Conservation (phyloP, 2,113 vertebrate species). For the Macquaria australasica region DNA sequence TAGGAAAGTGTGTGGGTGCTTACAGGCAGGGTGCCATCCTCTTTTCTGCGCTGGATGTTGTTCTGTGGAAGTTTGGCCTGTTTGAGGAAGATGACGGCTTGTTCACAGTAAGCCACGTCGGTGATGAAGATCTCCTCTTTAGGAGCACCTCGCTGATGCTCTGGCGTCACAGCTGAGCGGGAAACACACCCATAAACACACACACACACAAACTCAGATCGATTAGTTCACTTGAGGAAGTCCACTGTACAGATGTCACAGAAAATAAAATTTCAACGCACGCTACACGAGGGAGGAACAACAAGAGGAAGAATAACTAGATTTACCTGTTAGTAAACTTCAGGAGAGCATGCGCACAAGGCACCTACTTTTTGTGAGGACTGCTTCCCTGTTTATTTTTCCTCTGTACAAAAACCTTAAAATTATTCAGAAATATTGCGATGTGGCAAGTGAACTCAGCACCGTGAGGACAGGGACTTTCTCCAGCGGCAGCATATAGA, state of each 20-base stretch:
- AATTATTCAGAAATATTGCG: not conserved
- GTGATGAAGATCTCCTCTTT: conserved; percentile 87
- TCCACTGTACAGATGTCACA: not conserved
- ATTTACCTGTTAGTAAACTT: no score
- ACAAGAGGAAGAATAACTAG: conserved; percentile 2
- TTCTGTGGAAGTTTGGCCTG: conserved; percentile 76
- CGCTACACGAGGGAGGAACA: not conserved
- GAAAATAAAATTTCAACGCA: not conserved
- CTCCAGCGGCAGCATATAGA: not conserved
- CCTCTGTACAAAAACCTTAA: not conserved
- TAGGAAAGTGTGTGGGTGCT: conserved; percentile 63
- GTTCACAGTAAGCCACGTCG: conserved; percentile 91
- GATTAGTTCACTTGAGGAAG: conserved; percentile 9
- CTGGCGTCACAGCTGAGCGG: conserved; percentile 52
- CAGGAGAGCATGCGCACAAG: not conserved
- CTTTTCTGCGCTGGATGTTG: conserved; percentile 77
- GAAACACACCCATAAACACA: conserved; percentile 32
- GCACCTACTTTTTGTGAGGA: not conserved
- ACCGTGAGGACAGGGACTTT: not conserved
- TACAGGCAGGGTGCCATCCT: conserved; percentile 86
- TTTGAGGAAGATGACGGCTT: conserved; percentile 88
- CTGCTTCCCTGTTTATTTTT: not conserved
- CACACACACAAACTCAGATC: not conserved
- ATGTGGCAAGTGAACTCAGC: not conserved
- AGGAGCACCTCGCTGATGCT: conserved; percentile 57